Evolutionary conservation across 2,888 invertebrate species (phyloP), one percentile per base, ranked within the genome.

Genomic region (Ectobius pallidus): DNA sequence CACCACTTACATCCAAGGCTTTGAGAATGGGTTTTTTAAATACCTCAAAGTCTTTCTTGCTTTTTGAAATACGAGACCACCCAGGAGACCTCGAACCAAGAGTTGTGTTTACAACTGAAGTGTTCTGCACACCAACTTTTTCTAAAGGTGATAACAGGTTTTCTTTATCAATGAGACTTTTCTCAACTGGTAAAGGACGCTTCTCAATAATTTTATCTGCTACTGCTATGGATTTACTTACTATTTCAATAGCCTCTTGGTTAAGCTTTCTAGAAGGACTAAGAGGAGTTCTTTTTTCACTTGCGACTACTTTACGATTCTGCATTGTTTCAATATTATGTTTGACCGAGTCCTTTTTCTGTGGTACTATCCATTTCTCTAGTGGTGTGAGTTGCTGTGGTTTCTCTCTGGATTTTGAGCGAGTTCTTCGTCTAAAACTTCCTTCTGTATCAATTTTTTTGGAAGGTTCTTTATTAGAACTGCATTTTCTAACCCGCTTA

Each of bases 41-140:
- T 6, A 20, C 25, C 16, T 65, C 65, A 65, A 65, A 65, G 14
- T 65, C 65, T 44, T 65, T 65, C 42, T 65, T 65, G 16, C 44
- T 34, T 65, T 65, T 22, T 65, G 65, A 65, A 65, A 65, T 46
- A 9, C 65, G 42, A 65, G 65, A 44, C 65, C 65, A 65, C 1
- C 65, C 65, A 6, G 65, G 65, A 44, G 65, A 65, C 16, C 46
- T 16, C 46, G 65, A 44, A 30, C 25, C 6, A n/a, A n/a, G 3
- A 18, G 44, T 44, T 0, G 30, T 27, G 65, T 65, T 46, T 20
- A 65, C 2, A 9, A 20, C 30, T 65, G 65, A 16, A 11, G n/a
- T 34, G n/a, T 61, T 61, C n/a, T 46, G 25, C 30, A 58, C 3
- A 58, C 30, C 27, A n/a, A 30, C n/a, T 25, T 20, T 3, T 52